Evolutionary conservation across 1,140 invertebrate genomes (phyloP), one percentile per base, ranked within the genome.

Genomic region (Steinernema feltiae): DNA sequence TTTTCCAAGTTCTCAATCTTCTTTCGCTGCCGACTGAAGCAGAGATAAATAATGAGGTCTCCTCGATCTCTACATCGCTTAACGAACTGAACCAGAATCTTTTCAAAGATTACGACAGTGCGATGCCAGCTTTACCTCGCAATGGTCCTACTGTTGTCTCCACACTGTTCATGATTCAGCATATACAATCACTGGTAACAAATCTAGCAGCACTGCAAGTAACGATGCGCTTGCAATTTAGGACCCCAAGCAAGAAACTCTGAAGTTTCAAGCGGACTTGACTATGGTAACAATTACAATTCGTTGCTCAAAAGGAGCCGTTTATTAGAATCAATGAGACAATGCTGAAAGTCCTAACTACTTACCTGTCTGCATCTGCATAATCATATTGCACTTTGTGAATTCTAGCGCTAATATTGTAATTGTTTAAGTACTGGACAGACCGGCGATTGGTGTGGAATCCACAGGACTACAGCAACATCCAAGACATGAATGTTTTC

Each of bases 271-370:
- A 7, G 53, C 53, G 12, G 53, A 63, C 24, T 63, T 63, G 24
- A 63, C 53, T 15, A 63, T 63, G 53, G 53, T 63, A 63, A 63
- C 24, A n/a, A n/a, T n/a, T n/a, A n/a, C n/a, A n/a, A n/a, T n/a
- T n/a, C n/a, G n/a, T n/a, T n/a, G n/a, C n/a, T n/a, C n/a, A n/a
- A n/a, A n/a, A n/a, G n/a, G n/a, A n/a, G n/a, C n/a, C n/a, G n/a
- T n/a, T n/a, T n/a, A n/a, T n/a, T n/a, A n/a, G n/a, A n/a, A n/a
- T n/a, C n/a, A n/a, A n/a, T n/a, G n/a, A n/a, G n/a, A n/a, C n/a
- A n/a, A n/a, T n/a, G n/a, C n/a, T n/a, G n/a, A n/a, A n/a, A n/a
- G n/a, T n/a, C n/a, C n/a, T n/a, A n/a, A n/a, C n/a, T n/a, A n/a
- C n/a, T n/a, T n/a, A n/a, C n/a, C n/a, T n/a, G n/a, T n/a, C n/a